Conservation (phyloP, 2,888 invertebrate species). For the Stenodema calcarata region DNA sequence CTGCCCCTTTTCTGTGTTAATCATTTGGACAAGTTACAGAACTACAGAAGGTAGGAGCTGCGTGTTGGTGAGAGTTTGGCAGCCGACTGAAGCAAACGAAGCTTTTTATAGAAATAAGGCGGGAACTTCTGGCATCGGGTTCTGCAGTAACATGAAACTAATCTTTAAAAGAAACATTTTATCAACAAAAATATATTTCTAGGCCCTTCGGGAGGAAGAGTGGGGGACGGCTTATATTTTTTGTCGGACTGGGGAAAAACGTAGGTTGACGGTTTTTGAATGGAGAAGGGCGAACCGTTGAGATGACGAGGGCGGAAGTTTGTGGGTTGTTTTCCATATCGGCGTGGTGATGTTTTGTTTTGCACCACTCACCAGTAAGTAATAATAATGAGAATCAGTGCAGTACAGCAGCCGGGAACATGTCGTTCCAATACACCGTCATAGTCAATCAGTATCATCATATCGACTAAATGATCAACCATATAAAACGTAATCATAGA, state of each 20-base stretch:
- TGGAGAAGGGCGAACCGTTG: neutral
- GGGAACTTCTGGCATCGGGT: conserved; percentile 53
- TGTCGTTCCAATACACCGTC: too few species aligned
- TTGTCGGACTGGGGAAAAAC: neutral
- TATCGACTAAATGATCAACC: too few species aligned
- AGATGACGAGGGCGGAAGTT: neutral
- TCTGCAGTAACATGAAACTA: conserved; percentile 51
- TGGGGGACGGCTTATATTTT: neutral
- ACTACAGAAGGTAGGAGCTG: conserved; percentile 34
- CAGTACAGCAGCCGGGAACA: too few species aligned
- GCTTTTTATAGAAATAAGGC: conserved; percentile 55
- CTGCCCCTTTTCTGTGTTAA: conserved; percentile 33
- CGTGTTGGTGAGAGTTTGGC: conserved; percentile 54
- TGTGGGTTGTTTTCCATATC: neutral
- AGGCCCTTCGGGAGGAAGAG: neutral
- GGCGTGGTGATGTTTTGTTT: neutral
- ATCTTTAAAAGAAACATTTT: conserved; percentile 39
- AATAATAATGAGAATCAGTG: neutral
- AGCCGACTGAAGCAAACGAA: conserved; percentile 53
- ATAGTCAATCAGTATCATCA: too few species aligned
- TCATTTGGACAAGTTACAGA: conserved; percentile 37
- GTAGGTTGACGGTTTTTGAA: neutral
- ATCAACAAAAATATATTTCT: conserved; percentile 34
- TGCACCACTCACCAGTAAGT: too few species aligned
- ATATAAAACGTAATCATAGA: too few species aligned